These are phyloP conservation scores for Numida meleagris DNA, from an alignment of 2,113 vertebrate genomes.

Conservation along the genomic window DNA sequence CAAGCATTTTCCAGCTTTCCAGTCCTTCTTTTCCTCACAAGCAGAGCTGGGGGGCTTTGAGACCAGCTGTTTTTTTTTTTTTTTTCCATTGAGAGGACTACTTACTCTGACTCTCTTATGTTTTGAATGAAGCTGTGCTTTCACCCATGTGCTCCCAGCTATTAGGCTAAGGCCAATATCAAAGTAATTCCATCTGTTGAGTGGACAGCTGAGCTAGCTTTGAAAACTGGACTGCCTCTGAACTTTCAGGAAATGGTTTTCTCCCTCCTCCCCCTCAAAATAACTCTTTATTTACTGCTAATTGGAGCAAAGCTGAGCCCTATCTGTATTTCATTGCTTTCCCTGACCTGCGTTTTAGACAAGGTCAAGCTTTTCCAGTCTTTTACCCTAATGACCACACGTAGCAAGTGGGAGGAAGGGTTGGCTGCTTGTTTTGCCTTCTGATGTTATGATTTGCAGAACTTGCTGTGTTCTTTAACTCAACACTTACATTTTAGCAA, in stretches of 20 bases:
- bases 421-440: neutral
- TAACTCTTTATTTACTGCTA: neutral
- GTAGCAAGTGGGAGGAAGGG: neutral
- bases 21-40: neutral
- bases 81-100: fast-evolving
- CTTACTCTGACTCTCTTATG: neutral
- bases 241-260: neutral
- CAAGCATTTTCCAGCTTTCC: neutral
- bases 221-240: fast-evolving
- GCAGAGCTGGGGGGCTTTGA: neutral
- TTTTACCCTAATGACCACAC: neutral
- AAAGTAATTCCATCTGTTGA: neutral
- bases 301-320: neutral
- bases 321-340: neutral
- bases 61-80: neutral
- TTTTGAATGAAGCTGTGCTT: neutral
- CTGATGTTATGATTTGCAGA: neutral
- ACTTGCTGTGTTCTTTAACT: neutral
- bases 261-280: neutral
- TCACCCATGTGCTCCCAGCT: neutral
- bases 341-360: neutral
- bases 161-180: fast-evolving
- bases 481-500: neutral
- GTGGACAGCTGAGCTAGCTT: neutral
- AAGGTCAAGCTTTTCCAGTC: neutral